Evolutionary conservation across 1,140 invertebrate species (phyloP), one percentile per base, ranked within the genome.

Genomic region (Drosophila nannoptera): DNA sequence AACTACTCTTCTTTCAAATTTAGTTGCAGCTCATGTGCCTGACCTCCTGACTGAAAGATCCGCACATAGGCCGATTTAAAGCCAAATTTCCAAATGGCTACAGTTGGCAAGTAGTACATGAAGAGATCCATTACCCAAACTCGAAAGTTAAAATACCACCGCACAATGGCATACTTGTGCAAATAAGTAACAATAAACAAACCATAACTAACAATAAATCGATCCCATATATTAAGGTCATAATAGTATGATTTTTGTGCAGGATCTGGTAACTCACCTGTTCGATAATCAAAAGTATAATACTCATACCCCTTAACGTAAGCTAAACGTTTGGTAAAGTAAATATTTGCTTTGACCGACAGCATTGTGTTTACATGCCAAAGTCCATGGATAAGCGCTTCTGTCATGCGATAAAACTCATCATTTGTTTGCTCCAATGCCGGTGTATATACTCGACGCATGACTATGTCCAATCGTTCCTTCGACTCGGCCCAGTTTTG

Each of bases 1-100:
- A 56, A 56, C 32, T 73, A 69, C 8, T 68, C 62, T 22, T 68
- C 68, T 35, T 88, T 88, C 2, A 77, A 33, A 35, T 76, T 59
- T n/a, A 82, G 63, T 29, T 73, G 36, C 52, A 87, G 77, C 29
- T 87, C 80, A 2, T 74, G 63, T 11, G 78, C 62, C 22, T 68
- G 42, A 0, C 87, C 83, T 29, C 69, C 70, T 0, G 64, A 69
- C 0, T 54, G 69, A 56, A 87, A 89, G 11, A 89, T 88, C 2
- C 88, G 68, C 6, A 89, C 88, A 58, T 89, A 89, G 0, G 87
- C 75, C 16, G 71, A 67, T 33, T 86, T 77, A 3, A 77, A 31
- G 42, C 88, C 88, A 70, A 77, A 89, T 12, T 74, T 78, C 74
- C 66, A 88, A 73, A 89, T 80, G 36, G 88, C 88, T n/a, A 88